Conservation (phyloP, 2,113 vertebrate genomes). For the Ctenodactylus gundi region DNA sequence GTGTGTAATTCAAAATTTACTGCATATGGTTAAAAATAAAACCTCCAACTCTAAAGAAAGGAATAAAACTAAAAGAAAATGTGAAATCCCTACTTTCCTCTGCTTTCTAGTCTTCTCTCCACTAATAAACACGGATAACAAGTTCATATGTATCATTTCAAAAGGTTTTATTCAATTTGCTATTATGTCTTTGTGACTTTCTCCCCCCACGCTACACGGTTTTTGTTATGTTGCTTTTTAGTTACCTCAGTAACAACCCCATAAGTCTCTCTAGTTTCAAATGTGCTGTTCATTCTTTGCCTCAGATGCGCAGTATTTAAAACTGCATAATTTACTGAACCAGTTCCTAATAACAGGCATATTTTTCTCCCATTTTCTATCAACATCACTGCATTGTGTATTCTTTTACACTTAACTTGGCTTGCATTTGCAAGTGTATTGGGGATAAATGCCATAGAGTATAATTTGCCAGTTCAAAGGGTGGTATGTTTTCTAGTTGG, state of each 20-base stretch:
- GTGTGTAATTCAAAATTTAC: conserved; percentile 2
- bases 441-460: neutral
- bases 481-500: neutral
- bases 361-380: conserved; percentile 14
- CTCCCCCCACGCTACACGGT: neutral
- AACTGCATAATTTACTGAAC: neutral
- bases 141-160: neutral
- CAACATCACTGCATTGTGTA: neutral
- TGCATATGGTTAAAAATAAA: conserved; percentile 43
- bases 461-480: conserved; percentile 38
- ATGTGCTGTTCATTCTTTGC: conserved; percentile 32
- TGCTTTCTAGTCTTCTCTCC: neutral
- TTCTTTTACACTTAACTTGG: neutral
- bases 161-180: conserved; percentile 29
- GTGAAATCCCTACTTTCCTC: neutral
- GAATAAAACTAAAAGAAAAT: conserved; percentile 12
- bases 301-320: conserved; percentile 24
- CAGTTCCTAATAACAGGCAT: neutral
- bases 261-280: conserved; percentile 12
- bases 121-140: conserved; percentile 9
- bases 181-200: neutral
- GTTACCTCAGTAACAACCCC: conserved; percentile 40
- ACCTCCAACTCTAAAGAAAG: conserved; percentile 22
- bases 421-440: conserved; percentile 31
- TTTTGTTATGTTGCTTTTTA: conserved; percentile 38